Conservation (phyloP, 2,113 vertebrate species). For the Lepisosteus oculatus region DNA sequence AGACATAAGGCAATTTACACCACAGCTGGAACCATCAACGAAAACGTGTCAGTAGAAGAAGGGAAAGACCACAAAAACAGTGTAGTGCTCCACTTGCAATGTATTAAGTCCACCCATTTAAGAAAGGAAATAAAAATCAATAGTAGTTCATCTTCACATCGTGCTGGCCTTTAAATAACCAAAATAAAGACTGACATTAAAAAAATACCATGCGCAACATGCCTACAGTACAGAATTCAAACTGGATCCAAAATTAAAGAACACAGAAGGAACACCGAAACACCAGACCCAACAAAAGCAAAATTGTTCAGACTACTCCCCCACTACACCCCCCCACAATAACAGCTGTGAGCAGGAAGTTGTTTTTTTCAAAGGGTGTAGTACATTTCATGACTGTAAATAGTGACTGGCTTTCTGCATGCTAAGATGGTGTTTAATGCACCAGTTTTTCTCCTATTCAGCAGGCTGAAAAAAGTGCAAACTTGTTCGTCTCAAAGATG, state of each 20-base stretch:
- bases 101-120: slow-evolving; percentile 56
- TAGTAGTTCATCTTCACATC: slow-evolving; percentile 46
- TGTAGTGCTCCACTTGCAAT: slow-evolving; percentile 55
- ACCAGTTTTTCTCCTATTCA: background rate
- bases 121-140: slow-evolving; percentile 61
- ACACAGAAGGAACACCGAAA: slow-evolving; percentile 21
- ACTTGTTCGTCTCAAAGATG: slow-evolving; percentile 2
- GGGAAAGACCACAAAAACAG: slow-evolving; percentile 25
- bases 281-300: slow-evolving; percentile 34
- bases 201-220: slow-evolving; percentile 50
- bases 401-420: slow-evolving; percentile 6
- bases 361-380: background rate
- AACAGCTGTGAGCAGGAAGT: background rate
- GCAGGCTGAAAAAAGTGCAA: background rate
- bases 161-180: slow-evolving; percentile 34
- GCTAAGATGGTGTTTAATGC: background rate
- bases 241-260: slow-evolving; percentile 40
- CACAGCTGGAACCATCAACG: slow-evolving; percentile 37
- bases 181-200: slow-evolving; percentile 10
- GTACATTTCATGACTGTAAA: slow-evolving; percentile 4
- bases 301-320: background rate
- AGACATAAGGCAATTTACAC: slow-evolving; percentile 48
- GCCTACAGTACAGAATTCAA: slow-evolving; percentile 51
- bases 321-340: background rate
- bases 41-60: background rate